Base-by-base conservation (phyloP, 1,140 invertebrate species). In the Drosophila albomicans region DNA sequence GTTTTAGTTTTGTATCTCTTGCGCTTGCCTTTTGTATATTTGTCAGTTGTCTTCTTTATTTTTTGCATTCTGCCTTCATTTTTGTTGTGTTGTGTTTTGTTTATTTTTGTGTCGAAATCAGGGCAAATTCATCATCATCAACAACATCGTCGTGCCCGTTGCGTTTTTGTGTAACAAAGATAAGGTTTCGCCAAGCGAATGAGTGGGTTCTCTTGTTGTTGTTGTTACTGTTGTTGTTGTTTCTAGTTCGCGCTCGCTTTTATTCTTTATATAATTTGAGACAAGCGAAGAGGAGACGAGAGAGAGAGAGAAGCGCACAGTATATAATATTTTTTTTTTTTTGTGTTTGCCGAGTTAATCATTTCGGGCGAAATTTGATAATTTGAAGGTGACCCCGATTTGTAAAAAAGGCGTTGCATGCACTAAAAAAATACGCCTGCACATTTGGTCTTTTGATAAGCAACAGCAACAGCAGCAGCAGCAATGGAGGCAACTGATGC, bases 71-170 rank as follows among this genome's bases (percentile, higher is more conserved):
- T 59, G 35, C 38, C 48, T 41, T 61, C 20, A 25, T 68, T 54
- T 73, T 7, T 16, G 13, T 41, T 65, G 32, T 45, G n/a, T 4
- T 15, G 28, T 54, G 52, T 82, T 82, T 79, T 80, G 85, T 84
- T 88, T 89, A 72, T 88, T 88, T 89, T 88, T 89, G 67, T 89
- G 85, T 89, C 85, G 85, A 88, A 88, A 88, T 88, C 85, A 88
- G 85, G 85, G 85, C 85, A 84, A 89, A 88, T 86, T 87, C 82
- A 87, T 88, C 85, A 88, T 88, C 84, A 88, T 81, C 85, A 88
- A 88, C 84, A 87, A 82, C 84, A 89, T 84, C 78, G 80, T 81
- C 85, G 86, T 87, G 82, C 65, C 72, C 66, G 63, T 81, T 79
- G 66, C 62, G 57, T 67, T 79, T 79, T 81, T 86, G 82, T 84